Percentiles rank a stretch among this genome's conserved stretches.
Evolutionary conservation across 2,113 vertebrate species (phyloP).

Genomic region (Stictonetta naevosa): DNA sequence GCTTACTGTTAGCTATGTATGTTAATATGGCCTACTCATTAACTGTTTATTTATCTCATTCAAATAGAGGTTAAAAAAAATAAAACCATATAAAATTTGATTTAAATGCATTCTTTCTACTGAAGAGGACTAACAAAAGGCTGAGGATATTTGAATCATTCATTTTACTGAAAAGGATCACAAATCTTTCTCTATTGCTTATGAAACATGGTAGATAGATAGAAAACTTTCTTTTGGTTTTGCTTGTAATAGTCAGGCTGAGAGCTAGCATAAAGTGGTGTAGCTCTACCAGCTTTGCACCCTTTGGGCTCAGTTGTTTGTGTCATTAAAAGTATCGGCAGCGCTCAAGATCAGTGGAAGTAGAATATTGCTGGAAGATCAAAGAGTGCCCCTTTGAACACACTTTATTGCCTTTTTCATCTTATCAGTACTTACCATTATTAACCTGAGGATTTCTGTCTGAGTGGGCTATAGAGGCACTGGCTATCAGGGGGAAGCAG

Average conservation of each 20-base stretch:
- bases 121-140: neutral
- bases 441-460: constrained; percentile 58
- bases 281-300: neutral
- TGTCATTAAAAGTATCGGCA: constrained; percentile 9
- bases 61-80: neutral
- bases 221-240: neutral
- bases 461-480: neutral
- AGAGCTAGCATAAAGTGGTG: neutral
- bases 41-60: neutral
- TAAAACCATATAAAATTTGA: neutral
- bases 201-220: neutral
- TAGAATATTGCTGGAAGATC: constrained; percentile 59
- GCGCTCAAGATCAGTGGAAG: constrained; percentile 27
- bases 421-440: constrained; percentile 63
- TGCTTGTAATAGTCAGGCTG: neutral
- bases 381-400: constrained; percentile 39
- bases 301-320: neutral
- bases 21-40: neutral
- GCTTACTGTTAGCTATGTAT: neutral
- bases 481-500: neutral
- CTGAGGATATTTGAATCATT: neutral
- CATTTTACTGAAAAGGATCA: neutral
- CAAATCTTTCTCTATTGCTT: neutral
- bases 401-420: constrained; percentile 60
- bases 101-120: neutral